These are phyloP conservation scores for Apis florea DNA, from an alignment of 1,140 invertebrate genomes.

Conservation along the genomic window DNA sequence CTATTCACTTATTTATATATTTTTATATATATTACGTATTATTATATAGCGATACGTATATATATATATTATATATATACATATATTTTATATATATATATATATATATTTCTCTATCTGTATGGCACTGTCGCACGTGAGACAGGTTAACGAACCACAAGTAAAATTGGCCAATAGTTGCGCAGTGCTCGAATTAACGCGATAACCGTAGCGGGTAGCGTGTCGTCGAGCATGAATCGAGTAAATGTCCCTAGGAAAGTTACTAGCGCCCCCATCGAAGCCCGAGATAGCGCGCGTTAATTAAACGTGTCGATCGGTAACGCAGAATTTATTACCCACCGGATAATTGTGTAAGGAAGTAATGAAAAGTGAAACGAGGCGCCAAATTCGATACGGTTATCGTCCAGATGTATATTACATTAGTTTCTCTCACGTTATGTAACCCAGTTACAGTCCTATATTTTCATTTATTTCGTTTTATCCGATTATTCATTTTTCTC, in stretches of 20 bases:
- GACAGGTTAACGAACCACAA: slow-evolving; percentile 48
- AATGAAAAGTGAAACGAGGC: not conserved
- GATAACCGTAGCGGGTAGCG: slow-evolving; percentile 35
- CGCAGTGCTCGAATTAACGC: slow-evolving; percentile 73
- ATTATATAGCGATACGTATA: not conserved
- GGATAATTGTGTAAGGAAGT: too few relatives aligned
- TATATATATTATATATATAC: slow-evolving; percentile 4
- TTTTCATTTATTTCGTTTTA: not conserved
- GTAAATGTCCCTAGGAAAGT: not conserved
- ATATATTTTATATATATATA: not conserved
- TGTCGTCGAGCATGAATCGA: slow-evolving; percentile 12
- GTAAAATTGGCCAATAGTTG: slow-evolving; percentile 77
- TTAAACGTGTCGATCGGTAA: not conserved
- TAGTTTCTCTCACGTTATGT: slow-evolving; percentile 15
- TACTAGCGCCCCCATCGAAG: slow-evolving; percentile 15
- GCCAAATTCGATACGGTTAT: slow-evolving; percentile 33
- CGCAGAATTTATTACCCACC: not conserved
- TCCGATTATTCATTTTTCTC: not conserved
- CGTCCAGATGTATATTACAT: slow-evolving; percentile 27
- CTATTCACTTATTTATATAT: not conserved
- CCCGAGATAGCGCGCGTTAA: not conserved
- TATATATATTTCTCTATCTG: slow-evolving; percentile 27
- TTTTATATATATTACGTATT: too few relatives aligned
- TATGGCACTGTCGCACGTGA: slow-evolving; percentile 47
- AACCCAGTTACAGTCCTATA: not conserved